These are phyloP conservation scores for Caenorhabditis tropicalis DNA, from an alignment of 1,140 invertebrate genomes.

Conservation along the genomic window DNA sequence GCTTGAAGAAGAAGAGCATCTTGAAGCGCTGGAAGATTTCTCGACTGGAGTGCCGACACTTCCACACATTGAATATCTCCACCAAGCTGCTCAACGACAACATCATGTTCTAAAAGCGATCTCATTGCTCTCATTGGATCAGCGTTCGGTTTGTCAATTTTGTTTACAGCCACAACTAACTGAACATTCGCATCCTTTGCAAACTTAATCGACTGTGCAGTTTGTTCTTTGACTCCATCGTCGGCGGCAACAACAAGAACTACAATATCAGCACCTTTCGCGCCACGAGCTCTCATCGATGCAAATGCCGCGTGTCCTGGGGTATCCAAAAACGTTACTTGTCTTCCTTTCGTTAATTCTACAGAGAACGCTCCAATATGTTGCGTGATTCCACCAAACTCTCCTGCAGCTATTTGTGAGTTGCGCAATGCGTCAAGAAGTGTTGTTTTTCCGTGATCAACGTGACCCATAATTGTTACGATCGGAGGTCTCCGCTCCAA, in stretches of 20 bases:
- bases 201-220: conserved; percentile 77
- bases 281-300: conserved; percentile 79
- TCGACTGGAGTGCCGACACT: conserved; percentile 83
- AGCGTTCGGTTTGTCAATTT: conserved; percentile 90
- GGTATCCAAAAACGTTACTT: conserved; percentile 95
- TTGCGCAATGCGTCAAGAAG: conserved; percentile 88
- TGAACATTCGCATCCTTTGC: conserved; percentile 78
- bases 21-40: conserved; percentile 63
- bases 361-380: conserved; percentile 98
- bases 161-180: conserved; percentile 97
- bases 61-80: conserved; percentile 90
- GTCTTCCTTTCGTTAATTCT: conserved; percentile 77
- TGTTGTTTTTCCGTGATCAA: conserved; percentile 99
- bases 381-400: conserved; percentile 99
- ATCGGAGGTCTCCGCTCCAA: conserved; percentile 73
- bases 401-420: conserved; percentile 84
- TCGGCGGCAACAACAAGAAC: conserved; percentile 96
- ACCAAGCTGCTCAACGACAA: conserved; percentile 86
- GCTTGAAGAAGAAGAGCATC: conserved; percentile 83
- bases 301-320: conserved; percentile 97
- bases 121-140: conserved; percentile 79
- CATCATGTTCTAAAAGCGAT: conserved; percentile 80
- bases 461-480: conserved; percentile 98
- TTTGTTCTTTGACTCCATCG: conserved; percentile 98
- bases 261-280: conserved; percentile 88